These are phyloP conservation scores for Mandrillus leucophaeus DNA, from an alignment of 2,113 vertebrate genomes.

Conservation along the genomic window DNA sequence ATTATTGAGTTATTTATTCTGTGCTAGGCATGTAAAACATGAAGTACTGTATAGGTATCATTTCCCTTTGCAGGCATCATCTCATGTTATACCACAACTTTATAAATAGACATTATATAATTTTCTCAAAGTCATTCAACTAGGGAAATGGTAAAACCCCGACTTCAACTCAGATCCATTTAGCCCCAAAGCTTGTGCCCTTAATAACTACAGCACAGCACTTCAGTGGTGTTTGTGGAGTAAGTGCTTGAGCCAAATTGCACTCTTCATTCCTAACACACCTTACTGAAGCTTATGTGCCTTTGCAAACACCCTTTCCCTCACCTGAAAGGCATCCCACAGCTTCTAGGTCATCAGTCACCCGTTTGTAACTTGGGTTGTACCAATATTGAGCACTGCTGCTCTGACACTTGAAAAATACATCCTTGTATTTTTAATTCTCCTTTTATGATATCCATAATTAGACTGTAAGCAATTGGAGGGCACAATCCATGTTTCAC, in stretches of 20 bases:
- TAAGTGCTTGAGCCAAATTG: conserved; percentile 22
- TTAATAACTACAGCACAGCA: conserved; percentile 6
- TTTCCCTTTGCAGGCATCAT: background rate
- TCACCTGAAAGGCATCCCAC: background rate
- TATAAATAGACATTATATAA: conserved; percentile 12
- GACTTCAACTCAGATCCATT: background rate
- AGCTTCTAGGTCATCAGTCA: background rate
- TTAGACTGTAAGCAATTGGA: background rate
- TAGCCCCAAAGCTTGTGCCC: background rate
- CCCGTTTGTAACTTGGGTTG: background rate
- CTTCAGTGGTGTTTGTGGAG: conserved; percentile 37
- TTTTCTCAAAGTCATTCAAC: conserved; percentile 1
- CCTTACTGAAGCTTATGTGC: background rate
- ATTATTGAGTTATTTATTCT: background rate
- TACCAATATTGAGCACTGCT: background rate
- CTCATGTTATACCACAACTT: background rate
- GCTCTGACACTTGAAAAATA: background rate
- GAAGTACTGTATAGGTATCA: background rate
- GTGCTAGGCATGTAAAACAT: background rate
- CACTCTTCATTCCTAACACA: conserved; percentile 27
- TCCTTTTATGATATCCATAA: conserved; percentile 1
- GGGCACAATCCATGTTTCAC: background rate
- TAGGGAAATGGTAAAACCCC: background rate
- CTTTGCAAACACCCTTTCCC: background rate
- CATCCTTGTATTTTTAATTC: background rate